Base-by-base conservation (phyloP, 2,888 invertebrate genomes). In the Watsonalla cultraria region DNA sequence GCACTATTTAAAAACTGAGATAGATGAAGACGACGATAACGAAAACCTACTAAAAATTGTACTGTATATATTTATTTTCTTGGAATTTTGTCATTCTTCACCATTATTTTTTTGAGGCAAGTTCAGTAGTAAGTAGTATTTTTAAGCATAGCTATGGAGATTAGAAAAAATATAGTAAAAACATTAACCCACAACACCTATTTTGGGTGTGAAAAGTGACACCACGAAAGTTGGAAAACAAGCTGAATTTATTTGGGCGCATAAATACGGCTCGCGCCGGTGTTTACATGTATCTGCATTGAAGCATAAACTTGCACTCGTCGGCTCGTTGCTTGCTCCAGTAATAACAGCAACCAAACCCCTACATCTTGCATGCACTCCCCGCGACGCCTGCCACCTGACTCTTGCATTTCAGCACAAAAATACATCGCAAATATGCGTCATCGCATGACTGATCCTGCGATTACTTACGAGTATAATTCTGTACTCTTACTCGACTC, bases 371-470 rank as follows among this genome's bases (percentile, higher is more conserved):
- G 33, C 37, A 50, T 55, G 35, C 45, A 24, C 13, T 37, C 48
- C 57, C 33, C 24, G 51, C 57, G 53, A 55, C 54, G 57, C 48
- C 62, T 65, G 58, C 62, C 67, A 68, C 66, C 69, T 65, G 67
- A 68, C 70, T 72, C 70, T 63, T 79, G 79, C 78, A 79, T 70
- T 74, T 69, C 75, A 66, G 58, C 61, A 61, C 57, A 61, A 75
- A 77, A 80, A 76, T 78, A 79, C 63, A 62, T 57, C 57, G 68
- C 61, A 64, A 70, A 68, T 71, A 76, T 80, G 80, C 80, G 80
- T 80, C 80, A 80, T 57, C 60, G 65, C 65, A 66, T 70, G 76
- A 73, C 68, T 72, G 74, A 76, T 73, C 72, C 62, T 63, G 61
- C 62, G 56, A 70, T 73, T 70, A 64, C 69, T 70, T 72, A 66